These are phyloP conservation scores for Sarcophaga bullata DNA, from an alignment of 1,140 invertebrate species.

Conservation along the genomic window DNA sequence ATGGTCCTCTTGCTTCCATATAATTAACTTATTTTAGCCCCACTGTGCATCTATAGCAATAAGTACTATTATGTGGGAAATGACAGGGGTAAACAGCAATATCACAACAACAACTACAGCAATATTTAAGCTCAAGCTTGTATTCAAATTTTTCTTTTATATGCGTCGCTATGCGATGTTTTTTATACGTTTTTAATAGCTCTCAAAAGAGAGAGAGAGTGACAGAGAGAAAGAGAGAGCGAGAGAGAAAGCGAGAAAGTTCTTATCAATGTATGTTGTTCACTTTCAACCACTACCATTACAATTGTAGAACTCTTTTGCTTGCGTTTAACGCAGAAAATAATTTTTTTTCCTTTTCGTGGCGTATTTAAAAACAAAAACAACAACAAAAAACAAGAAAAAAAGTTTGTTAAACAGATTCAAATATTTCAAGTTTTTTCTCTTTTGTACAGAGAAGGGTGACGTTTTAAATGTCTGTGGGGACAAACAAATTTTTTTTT, in stretches of 20 bases:
- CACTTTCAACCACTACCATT: too few species aligned
- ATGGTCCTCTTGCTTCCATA: too few species aligned
- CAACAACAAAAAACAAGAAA: neutral
- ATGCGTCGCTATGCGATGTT: slow-evolving; percentile 32
- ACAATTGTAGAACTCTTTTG: neutral
- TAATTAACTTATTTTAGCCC: neutral
- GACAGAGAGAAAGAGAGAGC: too few species aligned
- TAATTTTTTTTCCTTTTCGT: neutral
- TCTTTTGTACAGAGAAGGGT: neutral
- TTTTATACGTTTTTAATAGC: slow-evolving; percentile 39
- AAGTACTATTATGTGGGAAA: slow-evolving; percentile 7
- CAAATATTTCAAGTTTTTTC: neutral
- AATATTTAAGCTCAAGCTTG: slow-evolving; percentile 13
- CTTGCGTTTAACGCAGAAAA: neutral
- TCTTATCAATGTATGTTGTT: too few species aligned
- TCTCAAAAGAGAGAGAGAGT: neutral
- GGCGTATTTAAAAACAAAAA: neutral
- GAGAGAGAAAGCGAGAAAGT: too few species aligned
- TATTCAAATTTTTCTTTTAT: slow-evolving; percentile 29
- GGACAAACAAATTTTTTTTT: slow-evolving; percentile 20
- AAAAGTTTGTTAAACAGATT: neutral
- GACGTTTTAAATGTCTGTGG: slow-evolving; percentile 22
- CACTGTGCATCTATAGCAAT: neutral
- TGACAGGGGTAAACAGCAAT: neutral
- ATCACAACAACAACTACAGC: slow-evolving; percentile 8